phyloP scores from a whole-genome alignment of 2,797 vertebrate genomes.

The Gorsachius magnificus region DNA sequence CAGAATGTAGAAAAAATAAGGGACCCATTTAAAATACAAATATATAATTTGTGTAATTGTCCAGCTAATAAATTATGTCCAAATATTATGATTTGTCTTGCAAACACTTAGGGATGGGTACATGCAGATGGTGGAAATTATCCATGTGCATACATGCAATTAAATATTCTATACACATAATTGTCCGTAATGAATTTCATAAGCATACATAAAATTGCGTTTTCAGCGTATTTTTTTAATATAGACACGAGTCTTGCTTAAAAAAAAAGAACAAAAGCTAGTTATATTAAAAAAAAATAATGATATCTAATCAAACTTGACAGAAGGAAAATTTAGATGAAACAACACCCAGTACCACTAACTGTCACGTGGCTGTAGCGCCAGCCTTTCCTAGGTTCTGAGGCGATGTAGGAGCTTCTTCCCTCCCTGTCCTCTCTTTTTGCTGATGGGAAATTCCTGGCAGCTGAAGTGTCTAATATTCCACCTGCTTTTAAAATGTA shows the following conservation, averaged over 20 bases:
- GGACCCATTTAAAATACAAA: conserved; percentile 3
- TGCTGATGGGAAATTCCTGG: neutral
- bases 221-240: neutral
- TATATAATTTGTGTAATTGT: conserved; percentile 15
- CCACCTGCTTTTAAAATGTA: conserved; percentile 16
- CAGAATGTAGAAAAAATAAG: conserved; percentile 26
- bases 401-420: neutral
- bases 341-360: neutral
- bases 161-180: neutral
- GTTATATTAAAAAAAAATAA: neutral
- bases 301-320: neutral
- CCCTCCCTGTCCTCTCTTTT: neutral
- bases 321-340: neutral
- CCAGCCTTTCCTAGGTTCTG: neutral
- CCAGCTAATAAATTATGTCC: conserved; percentile 6
- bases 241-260: neutral
- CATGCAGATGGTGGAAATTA: neutral
- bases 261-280: neutral
- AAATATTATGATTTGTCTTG: conserved; percentile 40
- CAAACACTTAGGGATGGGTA: neutral
- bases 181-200: neutral
- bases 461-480: neutral
- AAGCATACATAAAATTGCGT: neutral
- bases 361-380: neutral
- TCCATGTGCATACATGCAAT: neutral